Base-by-base conservation (phyloP, 2,113 vertebrate genomes). In the Nothoprocta perdicaria region DNA sequence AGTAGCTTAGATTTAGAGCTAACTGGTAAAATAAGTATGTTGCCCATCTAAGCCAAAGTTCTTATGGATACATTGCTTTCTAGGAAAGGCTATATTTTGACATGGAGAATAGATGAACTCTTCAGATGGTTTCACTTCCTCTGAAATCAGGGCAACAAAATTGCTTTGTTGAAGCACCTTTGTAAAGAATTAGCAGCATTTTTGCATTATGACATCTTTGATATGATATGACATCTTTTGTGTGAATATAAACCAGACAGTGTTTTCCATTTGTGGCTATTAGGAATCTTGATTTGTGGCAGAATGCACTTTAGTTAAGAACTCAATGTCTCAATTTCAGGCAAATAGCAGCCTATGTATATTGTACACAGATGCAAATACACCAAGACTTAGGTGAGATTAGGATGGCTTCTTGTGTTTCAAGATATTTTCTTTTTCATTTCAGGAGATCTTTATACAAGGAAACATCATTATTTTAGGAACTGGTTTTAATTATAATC, bases 371-470 rank as follows among this genome's bases (percentile, higher is more conserved):
- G 31, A 22, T 76, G n/a, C 14, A 57, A 35, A 17, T 77, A 77
- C 46, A 53, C 35, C 14, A 43, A 41, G 60, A 24, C n/a, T 53
- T 35, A 67, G 63, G 29, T 22, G 50, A 53, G 38, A 35, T 50
- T 31, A 10, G 8, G 15, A 6, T 57, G 27, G 9, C 12, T 40
- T 82, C 38, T 7, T 83, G 82, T 74, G 48, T 48, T 48, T 48
- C 48, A 48, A 48, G 48, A 48, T 18, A 8, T 11, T 40, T 82
- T 94, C 23, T 43, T 8, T 83, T 83, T 74, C 85, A 5, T 97
- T 97, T 41, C 96, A 99, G 99, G 98, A 98, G 88, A 96, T 99
- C 88, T 96, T 97, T 67, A 99, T 99, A 88, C 98, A 98, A 94
- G 98, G 99, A 95, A 98, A 98, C 89, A 95, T 98, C 95, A 97